Evolutionary conservation across 35 echinoderm and acorn worm genomes (phyloP), one percentile per base, ranked within the genome.

Genomic region (Ophioderma brevispina): DNA sequence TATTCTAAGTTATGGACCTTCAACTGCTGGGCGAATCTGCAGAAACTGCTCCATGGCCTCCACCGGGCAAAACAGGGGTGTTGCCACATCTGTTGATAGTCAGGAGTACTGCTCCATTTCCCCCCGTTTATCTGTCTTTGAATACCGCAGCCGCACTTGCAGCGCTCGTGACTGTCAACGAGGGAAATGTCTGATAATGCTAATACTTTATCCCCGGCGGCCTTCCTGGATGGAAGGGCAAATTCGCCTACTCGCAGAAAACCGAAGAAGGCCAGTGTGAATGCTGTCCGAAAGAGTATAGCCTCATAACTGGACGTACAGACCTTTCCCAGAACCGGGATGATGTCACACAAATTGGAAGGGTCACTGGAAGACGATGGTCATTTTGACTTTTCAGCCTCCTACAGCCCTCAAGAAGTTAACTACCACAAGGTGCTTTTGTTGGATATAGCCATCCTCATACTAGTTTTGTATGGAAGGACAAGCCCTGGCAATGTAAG

Each of bases 211-310:
- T 81, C 79, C 32, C 79, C 79, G 19, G 39, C 19, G 18, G 18
- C n/a, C n/a, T n/a, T n/a, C 19, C 10, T 38, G 0, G 15, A 33
- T 41, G 21, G 23, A 36, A 28, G 79, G 39, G 25, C 25, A 33
- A 38, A 81, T 41, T 81, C 79, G 18, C 79, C 40, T 25, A 37
- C 78, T 40, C 78, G 36, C 78, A 80, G 30, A 38, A 80, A 80
- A 0, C 78, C 78, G 17, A 37, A 80, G 38, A 80, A 37, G 33
- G 78, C 78, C 0, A 37, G 35, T n/a, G 14, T 37, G 36, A 80
- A 80, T 13, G 35, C 78, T 37, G 78, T 36, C 38, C 38, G 2
- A 80, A 39, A 38, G 2, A 70, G 28, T 2, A 3, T 13, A 30
- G 23, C 28, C n/a, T 70, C 59, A 70, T 70, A 70, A 70, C 28